Base-by-base conservation (phyloP, 2,113 vertebrate genomes). In the Trematocara unimaculatum region DNA sequence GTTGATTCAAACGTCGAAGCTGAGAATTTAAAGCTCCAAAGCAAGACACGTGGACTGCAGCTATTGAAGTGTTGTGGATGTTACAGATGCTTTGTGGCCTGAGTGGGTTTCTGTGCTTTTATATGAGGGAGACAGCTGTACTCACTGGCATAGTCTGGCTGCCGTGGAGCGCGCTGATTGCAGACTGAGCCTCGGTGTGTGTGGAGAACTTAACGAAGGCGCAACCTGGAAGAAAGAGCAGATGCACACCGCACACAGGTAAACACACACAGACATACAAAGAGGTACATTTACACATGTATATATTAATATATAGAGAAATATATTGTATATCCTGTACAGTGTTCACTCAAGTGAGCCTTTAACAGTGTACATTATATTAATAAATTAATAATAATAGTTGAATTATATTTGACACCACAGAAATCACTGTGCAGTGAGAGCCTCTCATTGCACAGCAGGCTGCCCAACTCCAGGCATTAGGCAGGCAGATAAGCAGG, bases 71-170 rank as follows among this genome's bases (percentile, higher is more conserved):
- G 81, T 42, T 47, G 74, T 82, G 86, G 11, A 29, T 81, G 45
- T 7, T 26, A 45, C 31, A 23, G 17, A 80, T 53, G 49, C n/a
- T 84, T 33, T 7, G 6, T 54, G 38, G 51, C 60, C 83, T 17
- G 38, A 54, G 12, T 85, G 6, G 51, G 33, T 82, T 7, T 64
- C n/a, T 64, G 35, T 79, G 31, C 9, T 67, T 85, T 3, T 82
- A 12, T 51, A 18, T 47, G 49, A 79, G 18, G 17, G 54, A 51
- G 81, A 8, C 18, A 77, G 83, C 83, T 82, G 93, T 95, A 98
- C 98, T 99, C 96, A 99, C 99, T 89, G 99, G 98, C 98, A 99
- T 99, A 87, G 99, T 99, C 96, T 99, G 99, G 96, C 99, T 99
- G 92, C 99, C 99, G 2, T 99, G 98, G 90, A 99, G 97, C 5